phyloP scores from a whole-genome alignment of 2,888 invertebrate species.

The Drosophila robusta region DNA sequence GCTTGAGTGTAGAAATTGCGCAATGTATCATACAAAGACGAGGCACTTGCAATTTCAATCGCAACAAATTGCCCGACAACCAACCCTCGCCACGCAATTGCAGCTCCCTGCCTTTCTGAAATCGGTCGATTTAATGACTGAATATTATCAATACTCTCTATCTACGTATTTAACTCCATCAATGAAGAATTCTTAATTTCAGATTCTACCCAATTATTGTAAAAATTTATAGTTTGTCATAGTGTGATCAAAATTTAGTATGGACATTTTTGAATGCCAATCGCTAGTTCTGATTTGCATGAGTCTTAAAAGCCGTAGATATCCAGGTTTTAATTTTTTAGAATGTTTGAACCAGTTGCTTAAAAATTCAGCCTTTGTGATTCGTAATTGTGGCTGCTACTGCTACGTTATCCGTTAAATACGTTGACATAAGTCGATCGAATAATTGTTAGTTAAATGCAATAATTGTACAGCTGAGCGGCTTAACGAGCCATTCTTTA shows the following conservation, averaged over 20 bases:
- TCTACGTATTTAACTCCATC: background rate
- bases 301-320: no score
- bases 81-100: background rate
- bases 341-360: no score
- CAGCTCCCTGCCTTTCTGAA: background rate
- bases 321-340: no score
- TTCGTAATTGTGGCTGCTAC: background rate
- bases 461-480: constrained; percentile 8
- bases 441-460: constrained; percentile 19
- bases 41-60: constrained; percentile 17
- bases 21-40: constrained; percentile 8
- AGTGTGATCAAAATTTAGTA: no score
- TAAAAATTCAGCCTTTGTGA: background rate
- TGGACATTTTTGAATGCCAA: no score
- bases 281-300: no score
- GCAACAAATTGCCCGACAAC: constrained; percentile 20
- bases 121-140: background rate
- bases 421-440: background rate
- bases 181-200: no score
- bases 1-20: background rate
- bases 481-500: constrained; percentile 30
- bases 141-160: background rate
- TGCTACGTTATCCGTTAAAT: background rate
- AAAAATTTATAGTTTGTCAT: no score
- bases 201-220: no score